A percentile compares a stretch with the other conserved stretches of the same genome.
These are phyloP conservation scores for Sturnus vulgaris DNA, from an alignment of 2,113 vertebrate species.

Conservation along the genomic window DNA sequence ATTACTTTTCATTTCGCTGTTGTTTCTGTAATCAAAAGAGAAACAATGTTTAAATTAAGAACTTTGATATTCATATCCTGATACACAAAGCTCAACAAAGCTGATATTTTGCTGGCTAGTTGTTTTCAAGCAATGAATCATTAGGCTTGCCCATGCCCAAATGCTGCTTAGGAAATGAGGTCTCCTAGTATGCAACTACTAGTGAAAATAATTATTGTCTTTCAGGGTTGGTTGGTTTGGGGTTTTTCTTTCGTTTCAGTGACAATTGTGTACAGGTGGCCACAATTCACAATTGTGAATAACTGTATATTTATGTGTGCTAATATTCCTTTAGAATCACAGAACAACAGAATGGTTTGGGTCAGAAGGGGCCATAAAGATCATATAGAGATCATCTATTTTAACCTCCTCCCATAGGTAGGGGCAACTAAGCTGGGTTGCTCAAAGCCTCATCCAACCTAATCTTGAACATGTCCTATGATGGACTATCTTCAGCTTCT, in stretches of 20 bases:
- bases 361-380: background rate
- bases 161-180: background rate
- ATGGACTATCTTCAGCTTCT: background rate
- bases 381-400: background rate
- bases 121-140: conserved; percentile 35
- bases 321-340: background rate
- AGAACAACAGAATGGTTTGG: fast-evolving
- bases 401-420: background rate
- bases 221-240: background rate
- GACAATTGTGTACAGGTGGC: background rate
- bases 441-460: background rate
- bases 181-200: background rate
- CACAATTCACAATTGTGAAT: background rate
- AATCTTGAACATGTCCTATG: background rate
- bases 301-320: background rate
- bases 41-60: conserved; percentile 18
- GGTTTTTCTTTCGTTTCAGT: background rate
- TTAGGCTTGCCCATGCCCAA: background rate
- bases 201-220: background rate
- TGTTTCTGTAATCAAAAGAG: conserved; percentile 43
- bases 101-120: conserved; percentile 20
- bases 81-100: conserved; percentile 26
- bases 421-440: background rate
- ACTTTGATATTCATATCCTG: background rate
- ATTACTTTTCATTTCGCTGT: background rate